Evolutionary conservation across 1,140 invertebrate genomes (phyloP), one percentile per base, ranked within the genome.

Genomic region (Plectrocnemia conspersa): DNA sequence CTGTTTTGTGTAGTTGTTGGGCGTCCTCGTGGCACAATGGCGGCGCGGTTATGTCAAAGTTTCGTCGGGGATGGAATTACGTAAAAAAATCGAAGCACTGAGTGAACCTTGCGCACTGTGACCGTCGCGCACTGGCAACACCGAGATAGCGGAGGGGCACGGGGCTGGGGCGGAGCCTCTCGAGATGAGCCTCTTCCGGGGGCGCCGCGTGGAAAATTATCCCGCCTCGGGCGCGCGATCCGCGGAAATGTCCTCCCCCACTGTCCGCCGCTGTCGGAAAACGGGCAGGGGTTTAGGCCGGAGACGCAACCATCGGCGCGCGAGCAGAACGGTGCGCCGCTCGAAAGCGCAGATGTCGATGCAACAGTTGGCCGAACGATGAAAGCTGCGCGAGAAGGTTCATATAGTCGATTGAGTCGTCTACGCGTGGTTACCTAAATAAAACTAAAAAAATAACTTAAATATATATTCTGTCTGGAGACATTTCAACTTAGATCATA

Each of bases 191-290:
- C 9, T 33, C 16, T 33, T 15, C 32, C n/a, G 32, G 32, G 27
- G 32, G 9, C 16, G 32, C 11, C 15, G 38, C 38, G 38, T 15
- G 13, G 35, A 7, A 16, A 9, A 13, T 38, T 10, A 10, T 25
- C 33, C 13, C 19, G 45, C 11, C 10, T 33, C 18, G 45, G 22
- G 27, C n/a, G n/a, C n/a, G 27, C 47, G 25, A 21, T 23, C 16
- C 33, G 13, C 47, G 21, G 47, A 50, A 50, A 50, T 50, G 47
- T 38, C 47, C 47, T 33, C 47, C 47, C 32, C 21, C 11, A 50
- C 47, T 50, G 33, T 38, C 16, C 29, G 21, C n/a, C 33, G 10
- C 4, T 22, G n/a, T n/a, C 6, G 47, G 33, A 29, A 50, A 50
- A 50, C 27, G 27, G 27, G 27, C 27, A 29, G n/a, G 27, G n/a